These are phyloP conservation scores for Pantelozetes paolii DNA, from an alignment of 2,888 invertebrate genomes.

Conservation along the genomic window DNA sequence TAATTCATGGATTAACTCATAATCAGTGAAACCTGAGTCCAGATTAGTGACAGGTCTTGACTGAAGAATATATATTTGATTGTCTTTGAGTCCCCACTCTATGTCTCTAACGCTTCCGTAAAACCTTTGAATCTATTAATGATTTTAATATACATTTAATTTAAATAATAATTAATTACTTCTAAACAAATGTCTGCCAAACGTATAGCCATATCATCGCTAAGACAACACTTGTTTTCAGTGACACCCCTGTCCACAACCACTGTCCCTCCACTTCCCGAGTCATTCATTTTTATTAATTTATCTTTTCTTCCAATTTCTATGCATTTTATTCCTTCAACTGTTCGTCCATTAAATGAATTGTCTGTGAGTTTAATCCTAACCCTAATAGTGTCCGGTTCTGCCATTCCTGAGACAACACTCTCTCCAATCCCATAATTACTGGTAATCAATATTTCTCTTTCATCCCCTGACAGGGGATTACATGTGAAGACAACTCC, in stretches of 20 bases:
- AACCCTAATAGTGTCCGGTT: conserved; percentile 65
- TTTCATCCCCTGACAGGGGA: conserved; percentile 67
- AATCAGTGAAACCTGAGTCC: conserved; percentile 66
- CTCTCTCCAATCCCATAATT: conserved; percentile 73
- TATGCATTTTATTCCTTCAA: conserved; percentile 46
- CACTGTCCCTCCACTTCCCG: conserved; percentile 55
- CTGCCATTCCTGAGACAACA: conserved; percentile 56
- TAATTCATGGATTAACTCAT: conserved; percentile 73
- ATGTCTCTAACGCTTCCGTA: conserved; percentile 62
- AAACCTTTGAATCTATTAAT: conserved; percentile 54
- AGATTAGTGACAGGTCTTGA: conserved; percentile 71
- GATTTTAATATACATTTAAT: conserved; percentile 53
- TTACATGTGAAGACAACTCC: conserved; percentile 79
- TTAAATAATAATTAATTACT: conserved; percentile 73
- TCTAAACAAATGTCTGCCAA: no score
- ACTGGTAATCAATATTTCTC: conserved; percentile 66
- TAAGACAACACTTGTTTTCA: conserved; percentile 64
- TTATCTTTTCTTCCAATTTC: not conserved
- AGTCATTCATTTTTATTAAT: conserved; percentile 54
- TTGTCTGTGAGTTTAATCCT: not conserved
- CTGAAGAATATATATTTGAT: conserved; percentile 61
- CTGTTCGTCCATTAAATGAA: conserved; percentile 44
- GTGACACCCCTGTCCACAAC: conserved; percentile 45
- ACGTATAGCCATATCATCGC: no score
- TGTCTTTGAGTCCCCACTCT: conserved; percentile 70